Evolutionary conservation across 2,797 vertebrate genomes (phyloP).

Genomic region (Typhlichthys eigenmanni): DNA sequence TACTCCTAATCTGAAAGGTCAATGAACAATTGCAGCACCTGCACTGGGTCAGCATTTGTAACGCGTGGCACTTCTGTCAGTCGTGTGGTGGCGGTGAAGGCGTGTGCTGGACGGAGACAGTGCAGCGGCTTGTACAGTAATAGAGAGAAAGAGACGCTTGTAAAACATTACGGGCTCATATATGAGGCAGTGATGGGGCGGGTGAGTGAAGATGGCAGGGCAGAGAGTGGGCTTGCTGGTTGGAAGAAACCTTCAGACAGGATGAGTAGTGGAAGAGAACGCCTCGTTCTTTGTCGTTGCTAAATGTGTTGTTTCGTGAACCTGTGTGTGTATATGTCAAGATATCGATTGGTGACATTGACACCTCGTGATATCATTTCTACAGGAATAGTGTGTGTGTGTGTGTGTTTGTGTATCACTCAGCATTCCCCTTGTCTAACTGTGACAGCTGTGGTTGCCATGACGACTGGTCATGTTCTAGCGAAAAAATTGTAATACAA

Average conservation of each 20-base stretch:
- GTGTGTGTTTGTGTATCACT: too few species aligned
- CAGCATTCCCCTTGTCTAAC: constrained; percentile 29
- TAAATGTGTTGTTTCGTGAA: too few species aligned
- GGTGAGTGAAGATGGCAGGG: constrained; percentile 1
- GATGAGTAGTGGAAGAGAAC: constrained; percentile 7
- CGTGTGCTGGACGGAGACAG: not conserved
- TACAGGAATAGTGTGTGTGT: too few species aligned
- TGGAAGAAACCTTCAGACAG: not conserved
- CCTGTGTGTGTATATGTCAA: too few species aligned
- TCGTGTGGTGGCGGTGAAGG: not conserved
- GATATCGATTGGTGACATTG: too few species aligned
- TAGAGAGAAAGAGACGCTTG: constrained; percentile 13
- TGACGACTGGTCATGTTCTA: constrained; percentile 16
- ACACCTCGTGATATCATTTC: not conserved
- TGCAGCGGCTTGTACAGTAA: constrained; percentile 12
- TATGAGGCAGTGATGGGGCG: constrained; percentile 7
- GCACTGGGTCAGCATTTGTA: too few species aligned
- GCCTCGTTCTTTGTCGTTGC: not conserved
- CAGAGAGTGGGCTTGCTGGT: constrained; percentile 11
- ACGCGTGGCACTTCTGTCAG: not conserved
- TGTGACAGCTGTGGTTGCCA: constrained; percentile 28
- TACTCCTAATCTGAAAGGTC: too few species aligned
- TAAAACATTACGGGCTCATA: constrained; percentile 28
- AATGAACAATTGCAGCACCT: too few species aligned
- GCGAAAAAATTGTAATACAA: constrained; percentile 2